phyloP scores from a whole-genome alignment of 2,797 vertebrate genomes.

The Cetoscarus ocellatus region DNA sequence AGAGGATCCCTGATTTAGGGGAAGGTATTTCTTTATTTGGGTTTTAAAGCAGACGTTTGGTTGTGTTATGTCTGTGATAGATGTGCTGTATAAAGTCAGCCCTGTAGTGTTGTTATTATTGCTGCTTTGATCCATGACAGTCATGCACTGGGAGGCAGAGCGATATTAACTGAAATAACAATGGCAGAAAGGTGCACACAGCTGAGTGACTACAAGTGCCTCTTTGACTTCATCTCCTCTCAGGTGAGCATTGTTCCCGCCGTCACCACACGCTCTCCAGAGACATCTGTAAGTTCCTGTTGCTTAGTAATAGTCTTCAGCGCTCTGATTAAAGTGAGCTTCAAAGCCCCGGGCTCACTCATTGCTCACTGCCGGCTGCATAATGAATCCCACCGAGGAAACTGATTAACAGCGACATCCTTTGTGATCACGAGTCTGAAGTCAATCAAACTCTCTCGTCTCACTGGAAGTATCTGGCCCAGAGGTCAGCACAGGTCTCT shows the following conservation, averaged over 20 bases:
- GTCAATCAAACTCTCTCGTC: constrained; percentile 35
- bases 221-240: constrained; percentile 23
- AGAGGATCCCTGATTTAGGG: too few species aligned
- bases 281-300: constrained; percentile 82
- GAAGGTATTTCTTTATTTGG: too few species aligned
- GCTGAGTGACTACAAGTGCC: constrained; percentile 14
- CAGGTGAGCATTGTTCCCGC: constrained; percentile 34
- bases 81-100: too few species aligned
- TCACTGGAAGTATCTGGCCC: constrained; percentile 29
- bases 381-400: constrained; percentile 86
- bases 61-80: too few species aligned
- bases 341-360: constrained; percentile 85
- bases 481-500: background rate
- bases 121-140: too few species aligned
- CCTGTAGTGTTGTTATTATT: too few species aligned
- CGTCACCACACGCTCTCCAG: constrained; percentile 56
- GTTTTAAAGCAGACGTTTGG: too few species aligned
- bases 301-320: constrained; percentile 87
- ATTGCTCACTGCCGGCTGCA: constrained; percentile 83
- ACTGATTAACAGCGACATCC: constrained; percentile 77
- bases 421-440: constrained; percentile 61
- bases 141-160: background rate
- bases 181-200: background rate
- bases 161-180: background rate
- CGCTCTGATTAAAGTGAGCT: constrained; percentile 84